These are phyloP conservation scores for Bellardia bayeri DNA, from an alignment of 2,888 invertebrate species.

Conservation along the genomic window DNA sequence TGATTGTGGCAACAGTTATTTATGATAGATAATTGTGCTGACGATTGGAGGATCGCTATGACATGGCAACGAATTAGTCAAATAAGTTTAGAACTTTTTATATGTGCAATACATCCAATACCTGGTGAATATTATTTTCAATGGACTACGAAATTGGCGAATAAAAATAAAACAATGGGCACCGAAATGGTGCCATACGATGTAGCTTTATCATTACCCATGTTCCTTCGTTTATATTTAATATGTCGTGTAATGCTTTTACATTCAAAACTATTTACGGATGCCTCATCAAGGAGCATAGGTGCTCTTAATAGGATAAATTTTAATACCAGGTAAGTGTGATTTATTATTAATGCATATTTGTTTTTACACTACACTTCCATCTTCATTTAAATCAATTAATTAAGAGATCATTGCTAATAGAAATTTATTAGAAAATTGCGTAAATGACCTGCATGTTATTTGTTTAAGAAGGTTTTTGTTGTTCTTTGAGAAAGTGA, in stretches of 20 bases:
- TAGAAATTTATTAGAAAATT: no score
- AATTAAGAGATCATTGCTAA: background rate
- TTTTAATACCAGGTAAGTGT: slow-evolving; percentile 94
- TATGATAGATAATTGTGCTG: slow-evolving; percentile 99
- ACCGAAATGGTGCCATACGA: slow-evolving; percentile 95
- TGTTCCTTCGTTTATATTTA: slow-evolving; percentile 99
- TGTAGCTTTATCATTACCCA: slow-evolving; percentile 98
- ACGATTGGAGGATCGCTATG: slow-evolving; percentile 99
- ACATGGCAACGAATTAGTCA: slow-evolving; percentile 98
- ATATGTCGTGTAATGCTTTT: slow-evolving; percentile 99
- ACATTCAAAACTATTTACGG: slow-evolving; percentile 99
- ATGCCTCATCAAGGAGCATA: slow-evolving; percentile 99
- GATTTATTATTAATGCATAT: background rate
- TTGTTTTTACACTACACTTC: background rate
- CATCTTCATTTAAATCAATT: slow-evolving; percentile 30
- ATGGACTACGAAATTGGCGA: slow-evolving; percentile 98
- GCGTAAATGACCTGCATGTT: no score
- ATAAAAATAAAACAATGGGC: slow-evolving; percentile 90
- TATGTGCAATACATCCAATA: slow-evolving; percentile 99
- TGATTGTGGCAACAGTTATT: slow-evolving; percentile 90
- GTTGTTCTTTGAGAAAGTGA: no score
- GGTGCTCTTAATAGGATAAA: slow-evolving; percentile 99
- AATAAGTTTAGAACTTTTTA: slow-evolving; percentile 95
- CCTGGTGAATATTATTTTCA: slow-evolving; percentile 98
- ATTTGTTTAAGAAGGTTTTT: no score